Percentiles rank a stretch among this genome's conserved stretches.
phyloP scores from a whole-genome alignment of 2,113 vertebrate genomes.

The Amblyopsis rosae region DNA sequence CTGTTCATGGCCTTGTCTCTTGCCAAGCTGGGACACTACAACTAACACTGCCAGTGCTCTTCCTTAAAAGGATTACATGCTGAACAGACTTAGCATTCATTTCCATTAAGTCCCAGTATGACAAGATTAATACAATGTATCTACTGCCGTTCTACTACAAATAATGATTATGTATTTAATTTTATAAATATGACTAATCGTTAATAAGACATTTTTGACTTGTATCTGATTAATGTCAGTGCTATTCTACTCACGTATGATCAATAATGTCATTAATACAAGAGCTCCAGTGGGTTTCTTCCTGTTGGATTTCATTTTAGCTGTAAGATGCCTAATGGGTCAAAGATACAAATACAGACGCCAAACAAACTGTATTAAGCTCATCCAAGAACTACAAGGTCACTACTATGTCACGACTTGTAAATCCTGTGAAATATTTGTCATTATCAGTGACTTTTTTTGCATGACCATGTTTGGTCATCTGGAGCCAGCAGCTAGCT shows the following conservation, averaged over 20 bases:
- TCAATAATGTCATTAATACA: too few species aligned
- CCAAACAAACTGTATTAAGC: slow-evolving; percentile 1
- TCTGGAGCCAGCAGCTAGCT: slow-evolving; percentile 65
- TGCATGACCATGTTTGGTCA: slow-evolving; percentile 88
- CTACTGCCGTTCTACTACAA: background rate
- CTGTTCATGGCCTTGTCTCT: slow-evolving; percentile 41
- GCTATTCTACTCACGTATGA: too few species aligned
- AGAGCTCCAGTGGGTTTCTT: too few species aligned
- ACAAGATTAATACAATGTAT: slow-evolving; percentile 6
- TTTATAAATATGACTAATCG: too few species aligned
- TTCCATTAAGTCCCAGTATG: slow-evolving; percentile 10
- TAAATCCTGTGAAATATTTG: slow-evolving; percentile 58
- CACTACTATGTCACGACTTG: slow-evolving; percentile 35
- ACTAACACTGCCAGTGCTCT: slow-evolving; percentile 55
- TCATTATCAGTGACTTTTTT: slow-evolving; percentile 66
- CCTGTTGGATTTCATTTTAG: too few species aligned
- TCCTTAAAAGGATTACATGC: slow-evolving; percentile 73
- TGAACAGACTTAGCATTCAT: slow-evolving; percentile 42
- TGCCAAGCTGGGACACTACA: slow-evolving; percentile 59
- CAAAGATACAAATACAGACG: too few species aligned
- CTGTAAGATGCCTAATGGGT: too few species aligned
- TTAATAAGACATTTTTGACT: too few species aligned
- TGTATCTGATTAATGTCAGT: too few species aligned
- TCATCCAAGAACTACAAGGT: slow-evolving; percentile 43
- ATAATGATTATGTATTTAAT: too few species aligned